phyloP scores from a whole-genome alignment of 1,140 invertebrate species.

The Grapholita molesta region DNA sequence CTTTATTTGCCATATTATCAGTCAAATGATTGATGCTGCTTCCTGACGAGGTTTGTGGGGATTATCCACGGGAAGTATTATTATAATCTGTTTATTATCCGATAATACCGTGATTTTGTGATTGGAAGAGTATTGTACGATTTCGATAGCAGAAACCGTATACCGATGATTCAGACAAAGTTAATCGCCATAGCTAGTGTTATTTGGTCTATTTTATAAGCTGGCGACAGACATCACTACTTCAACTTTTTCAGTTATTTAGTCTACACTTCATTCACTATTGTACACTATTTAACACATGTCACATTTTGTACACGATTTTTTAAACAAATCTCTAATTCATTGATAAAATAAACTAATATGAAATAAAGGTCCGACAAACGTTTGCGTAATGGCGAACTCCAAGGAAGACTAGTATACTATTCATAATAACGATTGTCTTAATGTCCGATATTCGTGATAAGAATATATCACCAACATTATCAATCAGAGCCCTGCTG shows the following conservation, averaged over 20 bases:
- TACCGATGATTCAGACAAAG: background rate
- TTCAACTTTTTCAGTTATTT: background rate
- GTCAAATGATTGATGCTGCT: background rate
- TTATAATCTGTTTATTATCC: conserved; percentile 21
- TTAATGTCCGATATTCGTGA: conserved; percentile 25
- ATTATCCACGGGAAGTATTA: conserved; percentile 22
- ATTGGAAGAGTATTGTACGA: background rate
- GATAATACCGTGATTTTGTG: conserved; percentile 5
- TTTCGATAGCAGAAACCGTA: background rate
- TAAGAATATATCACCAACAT: conserved; percentile 43
- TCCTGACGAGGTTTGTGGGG: background rate
- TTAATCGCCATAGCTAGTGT: background rate
- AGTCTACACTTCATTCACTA: background rate
- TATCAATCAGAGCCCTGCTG: conserved; percentile 50
- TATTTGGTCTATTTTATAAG: background rate
- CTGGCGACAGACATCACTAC: background rate
- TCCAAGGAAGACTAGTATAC: background rate
- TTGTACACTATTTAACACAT: background rate
- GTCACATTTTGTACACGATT: background rate
- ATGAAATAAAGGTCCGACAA: background rate
- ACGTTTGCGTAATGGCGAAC: background rate
- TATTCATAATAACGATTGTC: background rate
- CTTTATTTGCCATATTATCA: background rate
- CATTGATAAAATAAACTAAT: background rate
- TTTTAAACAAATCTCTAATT: background rate